Evolutionary conservation across 2,888 invertebrate species (phyloP).

Genomic region (Encarsia formosa): DNA sequence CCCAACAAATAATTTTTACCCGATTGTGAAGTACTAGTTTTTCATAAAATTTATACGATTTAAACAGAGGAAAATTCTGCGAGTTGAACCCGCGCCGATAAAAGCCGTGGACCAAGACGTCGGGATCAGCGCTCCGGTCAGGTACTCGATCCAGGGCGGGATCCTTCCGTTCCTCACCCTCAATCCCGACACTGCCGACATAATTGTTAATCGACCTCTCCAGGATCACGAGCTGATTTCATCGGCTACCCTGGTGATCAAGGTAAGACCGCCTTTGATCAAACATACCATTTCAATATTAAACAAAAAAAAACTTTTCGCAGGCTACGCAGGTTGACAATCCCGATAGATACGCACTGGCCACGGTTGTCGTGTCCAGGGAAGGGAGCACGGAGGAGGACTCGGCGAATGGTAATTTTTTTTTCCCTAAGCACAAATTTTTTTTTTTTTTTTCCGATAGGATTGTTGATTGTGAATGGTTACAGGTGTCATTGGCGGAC

Average conservation of each 20-base stretch:
- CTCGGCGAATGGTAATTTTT: slow-evolving; percentile 40
- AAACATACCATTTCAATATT: too few species aligned
- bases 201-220: slow-evolving; percentile 59
- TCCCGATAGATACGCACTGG: slow-evolving; percentile 80
- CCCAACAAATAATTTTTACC: too few species aligned
- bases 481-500: slow-evolving; percentile 35
- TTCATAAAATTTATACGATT: too few species aligned
- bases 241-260: slow-evolving; percentile 76
- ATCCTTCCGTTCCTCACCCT: slow-evolving; percentile 63
- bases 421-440: too few species aligned
- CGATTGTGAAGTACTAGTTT: too few species aligned
- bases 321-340: slow-evolving; percentile 81
- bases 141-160: slow-evolving; percentile 64
- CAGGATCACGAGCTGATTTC: slow-evolving; percentile 61
- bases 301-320: neutral
- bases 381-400: slow-evolving; percentile 55
- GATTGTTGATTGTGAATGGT: neutral
- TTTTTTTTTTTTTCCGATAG: neutral
- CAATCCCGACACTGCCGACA: slow-evolving; percentile 62
- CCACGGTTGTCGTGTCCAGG: slow-evolving; percentile 69
- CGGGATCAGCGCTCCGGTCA: slow-evolving; percentile 71
- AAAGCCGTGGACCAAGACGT: slow-evolving; percentile 76
- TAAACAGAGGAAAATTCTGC: slow-evolving; percentile 65
- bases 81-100: slow-evolving; percentile 68
- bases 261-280: slow-evolving; percentile 52